Base-by-base conservation (phyloP, 2,113 vertebrate genomes). In the Cyprinodon brontotheroides region DNA sequence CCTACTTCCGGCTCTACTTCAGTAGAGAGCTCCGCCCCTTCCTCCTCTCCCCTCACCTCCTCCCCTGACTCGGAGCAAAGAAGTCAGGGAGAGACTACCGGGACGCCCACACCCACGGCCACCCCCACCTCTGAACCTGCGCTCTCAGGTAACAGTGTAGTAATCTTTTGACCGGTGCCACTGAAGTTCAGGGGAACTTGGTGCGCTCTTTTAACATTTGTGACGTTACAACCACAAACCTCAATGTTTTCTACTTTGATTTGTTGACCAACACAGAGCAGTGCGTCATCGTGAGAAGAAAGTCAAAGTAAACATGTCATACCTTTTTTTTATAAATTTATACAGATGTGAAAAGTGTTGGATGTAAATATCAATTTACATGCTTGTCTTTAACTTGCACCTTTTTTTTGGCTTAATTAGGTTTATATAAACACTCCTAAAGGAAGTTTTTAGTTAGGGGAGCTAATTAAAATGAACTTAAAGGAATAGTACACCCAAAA, bases 1-100 rank as follows among this genome's bases (percentile, higher is more conserved):
- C 95, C 93, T 70, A 94, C 93, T 17, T 94, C 94, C 29, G 93
- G 91, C 43, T 92, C 96, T 4, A 93, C 96, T 5, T 94, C 95
- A 0, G 77, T 91, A 75, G 95, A 94, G 90, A 95, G 92, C 78
- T 94, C 95, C 1, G 92, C 78, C 9, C 91, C 88, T 61, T 94
- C 95, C 65, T 87, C 95, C 40, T 94, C 95, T 65, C 79, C 95
- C 38, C 84, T 94, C 68, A 70, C 85, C 3, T 95, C 96, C 38
- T 94, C 95, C 70, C 93, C 95, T 48, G 95, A 96, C 80, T 94
- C 86, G 0, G 96, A 96, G 72, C 95, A 94, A 77, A 95, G 93
- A 87, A 92, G 90, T 81, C 93, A 84, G 77, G 40, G 64, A 0
- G 63, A 71, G 13, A 37, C 74, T 0, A 73, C 86, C 0, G 81